Evolutionary conservation across 2,113 vertebrate genomes (phyloP), one percentile per base, ranked within the genome.

Genomic region (Cichladusa arquata): DNA sequence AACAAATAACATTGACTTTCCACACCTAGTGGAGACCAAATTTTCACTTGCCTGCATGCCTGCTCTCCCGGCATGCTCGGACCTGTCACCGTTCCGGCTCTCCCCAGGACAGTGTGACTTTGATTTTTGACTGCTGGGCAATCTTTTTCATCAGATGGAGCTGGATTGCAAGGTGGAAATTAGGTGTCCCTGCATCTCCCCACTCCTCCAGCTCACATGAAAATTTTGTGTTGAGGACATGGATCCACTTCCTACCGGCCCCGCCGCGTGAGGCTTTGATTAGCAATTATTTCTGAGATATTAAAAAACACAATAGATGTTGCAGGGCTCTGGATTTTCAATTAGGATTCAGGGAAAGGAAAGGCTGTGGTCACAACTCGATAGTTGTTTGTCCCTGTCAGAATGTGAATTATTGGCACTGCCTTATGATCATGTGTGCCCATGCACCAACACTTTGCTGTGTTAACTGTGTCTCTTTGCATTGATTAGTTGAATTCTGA

Each of bases 91-190:
- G 92, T 92, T 95, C 96, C 45, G 65, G 38, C 90, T 94, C 97
- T 95, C 97, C 73, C 91, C 94, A 96, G 96, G 96, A 97, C 95
- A 80, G 95, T 92, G 95, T 92, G 96, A 97, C 97, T 98, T 96
- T 96, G 97, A 97, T 98, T 97, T 96, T 97, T 97, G 96, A 98
- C 98, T 98, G 98, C 97, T 96, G 97, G 97, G 98, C 98, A 98
- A 98, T 98, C 98, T 98, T 98, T 98, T 98, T 98, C 97, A 98
- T 98, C 97, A 97, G 98, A 98, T 97, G 97, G 97, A 98, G 97
- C 61, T 92, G 97, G 97, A 95, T 97, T 84, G 90, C 96, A 98
- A 98, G 98, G 98, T 98, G 98, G 98, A 98, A 99, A 98, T 98
- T 91, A 98, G 98, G 97, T 98, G 98, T 98, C 97, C 96, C 97